These are phyloP conservation scores for Regulus satrapa DNA, from an alignment of 2,113 vertebrate genomes.

Conservation along the genomic window DNA sequence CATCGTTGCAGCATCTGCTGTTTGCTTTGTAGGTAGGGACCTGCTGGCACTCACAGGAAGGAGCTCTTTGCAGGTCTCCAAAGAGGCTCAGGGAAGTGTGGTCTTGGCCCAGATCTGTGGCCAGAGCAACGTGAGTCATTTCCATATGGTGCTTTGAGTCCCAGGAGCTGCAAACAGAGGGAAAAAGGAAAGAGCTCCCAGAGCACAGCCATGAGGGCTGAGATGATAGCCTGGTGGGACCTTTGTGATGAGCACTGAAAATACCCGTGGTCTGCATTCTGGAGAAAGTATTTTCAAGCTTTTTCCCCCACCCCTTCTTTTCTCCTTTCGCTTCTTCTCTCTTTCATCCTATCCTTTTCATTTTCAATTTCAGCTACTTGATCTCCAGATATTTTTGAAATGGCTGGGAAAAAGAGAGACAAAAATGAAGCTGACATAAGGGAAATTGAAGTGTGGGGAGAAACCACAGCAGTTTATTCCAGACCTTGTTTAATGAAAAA, in stretches of 20 bases:
- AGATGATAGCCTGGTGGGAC: not conserved
- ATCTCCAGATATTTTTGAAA: slow-evolving; percentile 39
- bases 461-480: not conserved
- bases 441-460: not conserved
- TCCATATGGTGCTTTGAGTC: not conserved
- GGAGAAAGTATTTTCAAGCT: not conserved
- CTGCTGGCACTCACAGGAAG: not conserved
- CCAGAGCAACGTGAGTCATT: not conserved
- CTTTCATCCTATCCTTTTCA: not conserved
- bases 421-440: not conserved
- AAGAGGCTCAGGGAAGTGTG: not conserved
- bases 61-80: not conserved
- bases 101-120: not conserved
- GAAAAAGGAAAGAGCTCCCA: not conserved
- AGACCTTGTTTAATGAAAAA: not conserved
- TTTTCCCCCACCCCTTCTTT: accelerated
- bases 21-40: not conserved
- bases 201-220: not conserved
- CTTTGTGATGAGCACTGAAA: not conserved
- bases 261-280: not conserved
- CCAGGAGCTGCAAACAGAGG: not conserved
- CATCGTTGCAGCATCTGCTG: not conserved
- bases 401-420: not conserved
- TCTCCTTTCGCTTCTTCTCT: not conserved
- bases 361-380: slow-evolving; percentile 32